Evolutionary conservation across 2,888 invertebrate genomes (phyloP), one percentile per base, ranked within the genome.

Genomic region (Molorchus minor): DNA sequence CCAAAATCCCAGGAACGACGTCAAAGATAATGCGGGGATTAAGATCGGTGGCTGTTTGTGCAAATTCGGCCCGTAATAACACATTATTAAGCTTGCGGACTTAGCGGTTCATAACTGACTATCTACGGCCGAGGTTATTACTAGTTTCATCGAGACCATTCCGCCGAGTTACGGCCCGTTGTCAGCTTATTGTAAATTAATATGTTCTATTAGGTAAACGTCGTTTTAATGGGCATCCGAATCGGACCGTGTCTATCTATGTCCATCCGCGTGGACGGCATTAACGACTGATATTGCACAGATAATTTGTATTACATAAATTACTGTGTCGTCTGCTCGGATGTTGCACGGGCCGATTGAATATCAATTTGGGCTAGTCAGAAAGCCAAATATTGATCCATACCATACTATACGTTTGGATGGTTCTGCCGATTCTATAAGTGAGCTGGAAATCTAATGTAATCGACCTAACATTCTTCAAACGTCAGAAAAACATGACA

Each of bases 101-200:
- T 69, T 68, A 67, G 65, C 51, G 64, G 64, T 61, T 58, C 65
- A 65, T 67, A 64, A 62, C 62, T 60, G 57, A 62, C 55, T 61
- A 62, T 64, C 46, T 58, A 56, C 56, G n/a, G 36, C 57, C 38
- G 59, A 53, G 61, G 60, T 61, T 62, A 65, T 67, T 66, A 66
- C 64, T 52, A 61, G 67, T 65, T 67, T 69, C 70, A 67, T 64
- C 67, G 64, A 59, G 54, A 52, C 65, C 67, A 61, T 67, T 65
- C 51, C 45, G 44, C 51, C 69, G 67, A 65, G 64, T 70, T 64
- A 68, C 61, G 58, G 62, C 51, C 61, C 58, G 66, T 68, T 68
- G 72, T 70, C 72, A 67, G 71, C 69, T 71, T 72, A 71, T 70
- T 70, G 70, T 65, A 64, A 72, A 72, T 72, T 72, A 71, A 71